These are phyloP conservation scores for Myanophis thanlyinensis DNA, from an alignment of 2,113 vertebrate genomes.

Conservation along the genomic window DNA sequence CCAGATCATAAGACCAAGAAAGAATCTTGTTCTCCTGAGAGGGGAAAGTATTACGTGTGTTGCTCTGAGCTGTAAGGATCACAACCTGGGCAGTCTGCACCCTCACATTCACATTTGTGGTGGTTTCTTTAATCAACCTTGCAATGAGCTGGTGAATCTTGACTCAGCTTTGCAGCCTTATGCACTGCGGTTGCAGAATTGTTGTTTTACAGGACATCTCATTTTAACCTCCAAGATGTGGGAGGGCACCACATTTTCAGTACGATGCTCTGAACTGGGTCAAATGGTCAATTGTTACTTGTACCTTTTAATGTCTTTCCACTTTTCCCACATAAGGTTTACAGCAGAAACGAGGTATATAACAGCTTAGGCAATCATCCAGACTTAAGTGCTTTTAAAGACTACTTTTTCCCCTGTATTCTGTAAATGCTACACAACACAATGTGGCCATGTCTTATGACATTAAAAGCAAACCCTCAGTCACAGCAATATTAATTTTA, in stretches of 20 bases:
- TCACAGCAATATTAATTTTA: background rate
- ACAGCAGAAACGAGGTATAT: background rate
- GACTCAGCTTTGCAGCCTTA: background rate
- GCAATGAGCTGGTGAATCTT: background rate
- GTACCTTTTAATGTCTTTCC: background rate
- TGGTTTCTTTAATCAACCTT: conserved; percentile 2
- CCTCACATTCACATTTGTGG: background rate
- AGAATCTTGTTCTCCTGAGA: background rate
- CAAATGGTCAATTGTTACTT: background rate
- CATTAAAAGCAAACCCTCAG: background rate
- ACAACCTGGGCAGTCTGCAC: background rate
- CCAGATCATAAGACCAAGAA: background rate
- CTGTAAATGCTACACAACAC: background rate
- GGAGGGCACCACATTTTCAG: background rate
- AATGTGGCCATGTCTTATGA: too few species aligned
- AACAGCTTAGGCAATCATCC: background rate
- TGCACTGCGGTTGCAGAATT: background rate
- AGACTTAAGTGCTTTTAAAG: background rate
- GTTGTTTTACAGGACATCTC: background rate
- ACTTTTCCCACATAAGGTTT: background rate
- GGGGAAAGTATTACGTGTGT: background rate
- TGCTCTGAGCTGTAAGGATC: background rate
- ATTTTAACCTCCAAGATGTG: background rate
- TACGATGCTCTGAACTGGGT: background rate
- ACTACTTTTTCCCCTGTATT: background rate